phyloP scores from a whole-genome alignment of 2,797 vertebrate genomes.

The Trachops cirrhosus region DNA sequence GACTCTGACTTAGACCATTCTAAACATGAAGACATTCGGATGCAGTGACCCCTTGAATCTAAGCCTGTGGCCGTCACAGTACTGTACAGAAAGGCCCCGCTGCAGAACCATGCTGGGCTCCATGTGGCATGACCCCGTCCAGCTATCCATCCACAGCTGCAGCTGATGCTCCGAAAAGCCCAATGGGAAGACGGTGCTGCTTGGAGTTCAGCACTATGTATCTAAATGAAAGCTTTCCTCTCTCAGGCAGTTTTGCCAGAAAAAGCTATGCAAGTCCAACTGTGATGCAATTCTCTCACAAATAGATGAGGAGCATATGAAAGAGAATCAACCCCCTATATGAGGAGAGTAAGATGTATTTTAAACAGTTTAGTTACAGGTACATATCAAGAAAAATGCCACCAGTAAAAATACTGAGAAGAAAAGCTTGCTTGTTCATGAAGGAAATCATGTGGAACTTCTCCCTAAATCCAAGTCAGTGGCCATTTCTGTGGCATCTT shows the following conservation, averaged over 20 bases:
- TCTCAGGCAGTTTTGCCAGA: constrained; percentile 66
- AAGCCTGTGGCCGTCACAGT: constrained; percentile 81
- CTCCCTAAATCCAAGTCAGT: too few relatives aligned
- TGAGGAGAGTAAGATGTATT: background rate
- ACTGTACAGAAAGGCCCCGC: constrained; percentile 68
- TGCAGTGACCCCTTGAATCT: constrained; percentile 84
- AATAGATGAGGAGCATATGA: constrained; percentile 76
- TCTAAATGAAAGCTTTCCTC: background rate
- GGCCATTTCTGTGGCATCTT: too few relatives aligned
- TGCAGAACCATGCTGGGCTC: constrained; percentile 35
- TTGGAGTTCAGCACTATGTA: constrained; percentile 87
- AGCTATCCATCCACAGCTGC: constrained; percentile 68
- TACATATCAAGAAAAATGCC: background rate
- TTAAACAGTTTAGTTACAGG: background rate
- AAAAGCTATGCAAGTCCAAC: constrained; percentile 87
- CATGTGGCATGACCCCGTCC: constrained; percentile 49
- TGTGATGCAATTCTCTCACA: constrained; percentile 87
- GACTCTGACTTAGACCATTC: constrained; percentile 89
- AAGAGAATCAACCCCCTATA: constrained; percentile 66
- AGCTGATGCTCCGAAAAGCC: background rate
- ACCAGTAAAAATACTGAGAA: background rate
- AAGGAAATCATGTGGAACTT: background rate
- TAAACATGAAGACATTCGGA: constrained; percentile 82
- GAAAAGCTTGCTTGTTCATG: background rate
- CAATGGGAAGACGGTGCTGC: constrained; percentile 75